A percentile compares a stretch with the other conserved stretches of the same genome.
phyloP scores from a whole-genome alignment of 2,888 invertebrate species.

The Meganola albula region DNA sequence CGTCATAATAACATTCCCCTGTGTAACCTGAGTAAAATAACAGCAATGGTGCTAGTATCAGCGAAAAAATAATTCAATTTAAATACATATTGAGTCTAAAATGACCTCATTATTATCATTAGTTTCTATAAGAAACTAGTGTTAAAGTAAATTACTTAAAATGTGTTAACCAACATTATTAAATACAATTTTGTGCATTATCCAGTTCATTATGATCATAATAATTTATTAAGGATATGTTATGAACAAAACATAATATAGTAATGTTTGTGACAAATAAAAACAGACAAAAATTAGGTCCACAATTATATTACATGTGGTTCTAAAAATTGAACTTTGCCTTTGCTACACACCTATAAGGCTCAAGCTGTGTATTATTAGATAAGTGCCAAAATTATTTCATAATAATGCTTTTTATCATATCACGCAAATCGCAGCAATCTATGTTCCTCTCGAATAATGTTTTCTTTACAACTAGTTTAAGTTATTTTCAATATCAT shows the following conservation, averaged over 20 bases:
- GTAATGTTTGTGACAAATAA: no score
- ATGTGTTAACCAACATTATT: no score
- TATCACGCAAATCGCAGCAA: slow-evolving; percentile 31
- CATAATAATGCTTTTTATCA: slow-evolving; percentile 31
- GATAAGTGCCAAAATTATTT: slow-evolving; percentile 51
- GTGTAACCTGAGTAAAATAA: slow-evolving; percentile 9
- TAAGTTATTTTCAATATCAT: slow-evolving; percentile 30
- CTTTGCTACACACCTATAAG: slow-evolving; percentile 23
- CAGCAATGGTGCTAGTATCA: slow-evolving; percentile 31
- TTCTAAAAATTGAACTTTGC: no score
- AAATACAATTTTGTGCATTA: no score
- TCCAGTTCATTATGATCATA: no score
- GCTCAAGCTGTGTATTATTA: slow-evolving; percentile 30
- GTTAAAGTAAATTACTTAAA: slow-evolving; percentile 12
- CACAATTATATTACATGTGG: no score
- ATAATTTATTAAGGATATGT: no score
- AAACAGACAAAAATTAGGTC: no score
- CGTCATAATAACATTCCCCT: slow-evolving; percentile 36
- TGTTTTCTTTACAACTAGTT: slow-evolving; percentile 29
- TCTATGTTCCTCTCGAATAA: slow-evolving; percentile 50
- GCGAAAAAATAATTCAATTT: slow-evolving; percentile 24
- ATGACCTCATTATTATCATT: slow-evolving; percentile 6
- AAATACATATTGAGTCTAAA: slow-evolving; percentile 6
- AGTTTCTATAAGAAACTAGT: slow-evolving; percentile 18
- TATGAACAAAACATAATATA: no score